Conservation (phyloP, 2,113 vertebrate species). For the Siphamia tubifer region DNA sequence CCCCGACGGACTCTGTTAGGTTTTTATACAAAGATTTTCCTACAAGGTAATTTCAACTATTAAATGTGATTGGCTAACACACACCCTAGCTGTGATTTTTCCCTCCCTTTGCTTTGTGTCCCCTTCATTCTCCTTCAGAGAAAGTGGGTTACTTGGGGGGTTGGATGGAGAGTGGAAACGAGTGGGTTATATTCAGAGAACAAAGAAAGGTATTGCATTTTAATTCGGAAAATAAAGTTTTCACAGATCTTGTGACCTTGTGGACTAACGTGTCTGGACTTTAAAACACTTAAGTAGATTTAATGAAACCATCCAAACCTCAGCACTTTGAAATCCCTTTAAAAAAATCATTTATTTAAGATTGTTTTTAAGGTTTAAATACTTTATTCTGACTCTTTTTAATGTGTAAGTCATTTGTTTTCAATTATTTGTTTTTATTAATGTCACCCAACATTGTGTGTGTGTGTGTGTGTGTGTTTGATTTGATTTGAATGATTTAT, state of each 20-base stretch:
- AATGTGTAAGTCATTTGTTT: no score
- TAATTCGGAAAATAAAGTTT: neutral
- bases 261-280: neutral
- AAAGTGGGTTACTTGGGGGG: constrained; percentile 17
- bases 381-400: no score
- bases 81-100: neutral
- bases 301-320: no score
- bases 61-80: constrained; percentile 13
- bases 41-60: neutral
- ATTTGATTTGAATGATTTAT: no score
- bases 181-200: neutral
- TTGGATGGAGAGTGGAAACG: neutral
- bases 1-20: neutral
- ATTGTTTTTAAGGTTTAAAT: no score
- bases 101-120: neutral
- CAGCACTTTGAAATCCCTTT: no score
- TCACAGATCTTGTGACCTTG: constrained; percentile 8
- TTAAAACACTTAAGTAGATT: no score
- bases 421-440: no score
- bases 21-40: constrained; percentile 10
- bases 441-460: no score
- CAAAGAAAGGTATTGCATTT: neutral
- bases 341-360: no score
- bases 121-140: constrained; percentile 18
- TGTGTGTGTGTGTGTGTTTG: no score